Percentiles rank a stretch among this genome's conserved stretches.
These are phyloP conservation scores for Bungarus multicinctus DNA, from an alignment of 2,113 vertebrate genomes.

Conservation along the genomic window DNA sequence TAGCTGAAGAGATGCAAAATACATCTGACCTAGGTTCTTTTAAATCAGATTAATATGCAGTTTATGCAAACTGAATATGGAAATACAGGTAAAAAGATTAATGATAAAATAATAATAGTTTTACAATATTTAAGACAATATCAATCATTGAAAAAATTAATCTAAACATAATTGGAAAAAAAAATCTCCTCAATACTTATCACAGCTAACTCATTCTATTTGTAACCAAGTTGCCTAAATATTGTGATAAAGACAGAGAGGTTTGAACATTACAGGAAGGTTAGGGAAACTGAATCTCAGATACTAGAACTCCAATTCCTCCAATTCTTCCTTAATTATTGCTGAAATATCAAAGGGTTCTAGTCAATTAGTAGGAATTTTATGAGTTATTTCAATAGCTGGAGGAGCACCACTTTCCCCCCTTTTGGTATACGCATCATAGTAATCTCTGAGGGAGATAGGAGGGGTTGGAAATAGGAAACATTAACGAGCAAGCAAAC, in stretches of 20 bases:
- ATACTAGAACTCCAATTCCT: neutral
- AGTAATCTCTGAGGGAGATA: neutral
- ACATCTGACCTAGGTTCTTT: neutral
- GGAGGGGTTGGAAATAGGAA: neutral
- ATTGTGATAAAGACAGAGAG: constrained; percentile 1
- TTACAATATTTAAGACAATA: neutral
- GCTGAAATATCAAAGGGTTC: too few species aligned
- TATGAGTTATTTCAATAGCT: neutral
- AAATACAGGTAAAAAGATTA: neutral
- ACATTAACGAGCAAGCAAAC: neutral
- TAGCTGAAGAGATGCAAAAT: neutral
- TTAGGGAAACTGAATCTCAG: neutral
- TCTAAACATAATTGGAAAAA: constrained; percentile 24
- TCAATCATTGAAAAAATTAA: neutral
- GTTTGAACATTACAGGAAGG: neutral
- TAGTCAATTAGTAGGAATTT: neutral
- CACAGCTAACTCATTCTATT: neutral
- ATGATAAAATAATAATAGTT: neutral
- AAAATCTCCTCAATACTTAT: constrained; percentile 3
- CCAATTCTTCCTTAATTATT: too few species aligned
- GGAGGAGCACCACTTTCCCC: neutral
- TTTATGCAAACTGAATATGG: neutral
- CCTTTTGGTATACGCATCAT: neutral
- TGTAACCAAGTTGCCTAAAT: constrained; percentile 5
- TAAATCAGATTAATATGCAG: neutral